Evolutionary conservation across 2,113 vertebrate species (phyloP).

Genomic region (Archocentrus centrarchus): DNA sequence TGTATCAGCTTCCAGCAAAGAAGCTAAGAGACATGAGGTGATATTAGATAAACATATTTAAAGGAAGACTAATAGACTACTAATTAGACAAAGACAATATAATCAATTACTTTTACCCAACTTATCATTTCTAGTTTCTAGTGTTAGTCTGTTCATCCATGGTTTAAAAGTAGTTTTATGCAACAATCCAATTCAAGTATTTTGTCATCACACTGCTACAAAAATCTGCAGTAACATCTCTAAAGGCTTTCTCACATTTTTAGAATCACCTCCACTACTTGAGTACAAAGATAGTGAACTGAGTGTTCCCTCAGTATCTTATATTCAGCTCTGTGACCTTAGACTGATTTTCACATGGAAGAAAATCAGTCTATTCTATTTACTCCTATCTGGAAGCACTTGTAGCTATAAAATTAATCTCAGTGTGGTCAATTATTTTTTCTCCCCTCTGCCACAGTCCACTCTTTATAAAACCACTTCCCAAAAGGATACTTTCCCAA

Average conservation of each 20-base stretch:
- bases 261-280: no score
- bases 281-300: no score
- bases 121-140: constrained; percentile 8
- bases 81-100: neutral
- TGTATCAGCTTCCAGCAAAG: neutral
- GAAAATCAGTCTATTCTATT: no score
- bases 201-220: no score
- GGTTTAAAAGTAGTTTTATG: neutral
- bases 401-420: neutral
- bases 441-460: neutral
- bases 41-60: constrained; percentile 5
- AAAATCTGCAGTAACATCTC: no score
- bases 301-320: no score
- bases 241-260: no score
- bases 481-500: neutral
- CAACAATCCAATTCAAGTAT: no score
- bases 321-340: neutral
- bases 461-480: neutral
- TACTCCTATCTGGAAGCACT: neutral
- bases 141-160: neutral
- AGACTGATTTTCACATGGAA: neutral
- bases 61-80: neutral
- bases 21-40: neutral
- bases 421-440: neutral
- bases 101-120: neutral